phyloP scores from a whole-genome alignment of 2,797 vertebrate species.

The Gephyroberyx darwinii region DNA sequence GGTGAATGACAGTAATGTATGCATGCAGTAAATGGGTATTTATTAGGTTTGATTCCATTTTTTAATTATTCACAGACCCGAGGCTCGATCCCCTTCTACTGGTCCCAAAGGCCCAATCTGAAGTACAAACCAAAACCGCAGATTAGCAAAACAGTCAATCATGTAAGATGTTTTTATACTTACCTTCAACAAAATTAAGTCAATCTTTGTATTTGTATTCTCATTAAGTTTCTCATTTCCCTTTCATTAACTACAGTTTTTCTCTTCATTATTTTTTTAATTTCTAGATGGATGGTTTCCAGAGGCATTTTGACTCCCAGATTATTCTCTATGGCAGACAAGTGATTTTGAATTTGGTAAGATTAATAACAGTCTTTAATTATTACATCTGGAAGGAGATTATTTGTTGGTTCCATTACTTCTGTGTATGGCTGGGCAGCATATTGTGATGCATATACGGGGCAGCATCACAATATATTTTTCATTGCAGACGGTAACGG shows the following conservation, averaged over 20 bases:
- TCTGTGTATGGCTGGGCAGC: no score
- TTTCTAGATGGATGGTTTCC: constrained; percentile 92
- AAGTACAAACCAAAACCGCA: constrained; percentile 96
- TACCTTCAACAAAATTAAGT: no score
- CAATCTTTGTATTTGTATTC: neutral
- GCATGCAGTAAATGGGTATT: neutral
- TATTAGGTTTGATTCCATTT: neutral
- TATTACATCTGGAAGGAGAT: neutral
- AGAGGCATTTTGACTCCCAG: constrained; percentile 97
- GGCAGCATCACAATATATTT: no score
- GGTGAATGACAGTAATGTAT: neutral
- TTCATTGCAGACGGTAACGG: no score
- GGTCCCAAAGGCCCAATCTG: constrained; percentile 97
- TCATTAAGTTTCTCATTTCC: neutral
- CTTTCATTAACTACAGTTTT: neutral
- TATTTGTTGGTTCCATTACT: neutral
- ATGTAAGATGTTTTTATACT: constrained; percentile 80
- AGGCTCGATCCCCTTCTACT: constrained; percentile 96
- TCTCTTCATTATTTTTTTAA: neutral
- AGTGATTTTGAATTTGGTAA: constrained; percentile 93
- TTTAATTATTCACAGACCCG: constrained; percentile 85
- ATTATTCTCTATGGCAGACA: constrained; percentile 95
- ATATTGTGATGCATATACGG: no score
- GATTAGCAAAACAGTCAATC: constrained; percentile 94
- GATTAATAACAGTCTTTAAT: constrained; percentile 22